These are phyloP conservation scores for Thecophora atra DNA, from an alignment of 2,888 invertebrate genomes.

Conservation along the genomic window DNA sequence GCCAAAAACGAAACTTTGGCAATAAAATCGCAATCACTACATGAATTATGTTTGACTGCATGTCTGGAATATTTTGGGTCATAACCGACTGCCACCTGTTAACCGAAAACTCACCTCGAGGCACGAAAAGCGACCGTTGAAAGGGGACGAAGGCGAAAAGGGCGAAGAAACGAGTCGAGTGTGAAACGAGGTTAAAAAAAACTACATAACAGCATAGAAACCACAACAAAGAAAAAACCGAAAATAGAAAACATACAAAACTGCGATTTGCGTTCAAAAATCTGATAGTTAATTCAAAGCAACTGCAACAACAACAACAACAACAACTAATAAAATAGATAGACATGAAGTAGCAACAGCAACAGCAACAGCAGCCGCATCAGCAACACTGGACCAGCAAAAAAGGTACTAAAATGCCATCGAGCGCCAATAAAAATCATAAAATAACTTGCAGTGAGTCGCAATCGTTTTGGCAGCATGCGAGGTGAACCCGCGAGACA, in stretches of 20 bases:
- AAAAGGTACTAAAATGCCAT: constrained; percentile 26
- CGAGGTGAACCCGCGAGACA: background rate
- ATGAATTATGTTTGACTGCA: constrained; percentile 55
- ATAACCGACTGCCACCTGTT: constrained; percentile 56
- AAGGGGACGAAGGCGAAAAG: background rate
- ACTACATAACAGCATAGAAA: background rate
- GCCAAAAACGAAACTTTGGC: constrained; percentile 54
- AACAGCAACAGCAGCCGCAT: constrained; percentile 4
- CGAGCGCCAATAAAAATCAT: constrained; percentile 59
- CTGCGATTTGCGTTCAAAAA: constrained; percentile 49
- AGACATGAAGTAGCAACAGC: background rate
- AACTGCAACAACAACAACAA: constrained; percentile 17
- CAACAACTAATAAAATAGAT: no score
- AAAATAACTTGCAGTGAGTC: constrained; percentile 54
- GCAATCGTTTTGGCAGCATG: constrained; percentile 17
- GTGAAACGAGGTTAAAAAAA: background rate
- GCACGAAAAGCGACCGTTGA: background rate
- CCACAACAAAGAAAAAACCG: constrained; percentile 33
- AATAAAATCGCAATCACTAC: constrained; percentile 61
- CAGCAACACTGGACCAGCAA: background rate
- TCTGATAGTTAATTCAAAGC: constrained; percentile 23
- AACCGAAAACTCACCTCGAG: constrained; percentile 41
- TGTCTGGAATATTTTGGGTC: constrained; percentile 40
- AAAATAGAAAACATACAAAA: constrained; percentile 40
- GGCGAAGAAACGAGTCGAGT: background rate